Evolutionary conservation across 2,888 invertebrate genomes (phyloP), one percentile per base, ranked within the genome.

Genomic region (Melanchra persicariae): DNA sequence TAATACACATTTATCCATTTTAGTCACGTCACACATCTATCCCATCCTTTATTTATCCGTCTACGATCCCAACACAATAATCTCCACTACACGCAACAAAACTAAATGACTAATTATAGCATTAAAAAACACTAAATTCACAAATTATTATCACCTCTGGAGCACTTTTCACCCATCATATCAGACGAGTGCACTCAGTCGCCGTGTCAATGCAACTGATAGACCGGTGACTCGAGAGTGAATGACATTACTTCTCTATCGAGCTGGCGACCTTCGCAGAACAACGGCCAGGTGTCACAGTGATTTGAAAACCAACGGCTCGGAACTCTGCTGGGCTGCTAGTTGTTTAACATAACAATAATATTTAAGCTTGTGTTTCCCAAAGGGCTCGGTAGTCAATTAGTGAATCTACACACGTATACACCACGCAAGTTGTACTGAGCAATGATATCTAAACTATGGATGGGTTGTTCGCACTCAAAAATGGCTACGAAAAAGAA

Each of bases 221-320:
- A 69, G 30, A 19, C 51, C 15, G 24, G 4, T 62, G 63, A 52
- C 81, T 40, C 15, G 15, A 5, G 15, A 15, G 40, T 15, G 40
- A 40, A 5, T 40, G 30, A 55, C 45, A 74, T 70, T 74, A 62
- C 62, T 10, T 7, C 55, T 59, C 52, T 82, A 82, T 81, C 82
- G 22, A 67, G 55, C 52, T 70, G 51, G 15, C 57, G 76, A 69
- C 83, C 81, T 81, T 67, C 65, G 15, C 0, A 43, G 40, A 60
- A 81, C 81, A 81, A 81, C 74, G 37, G 43, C 34, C 22, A 58
- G 75, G 72, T 76, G 76, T 68, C 81, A 83, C 71, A 62, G 52
- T 72, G 17, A 70, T 79, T 83, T 76, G 57, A 72, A 54, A 59
- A 61, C 61, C 59, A 75, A 67, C 54, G 30, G 52, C 47, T 57